These are phyloP conservation scores for Trissolcus basalis DNA, from an alignment of 1,140 invertebrate genomes.

Conservation along the genomic window DNA sequence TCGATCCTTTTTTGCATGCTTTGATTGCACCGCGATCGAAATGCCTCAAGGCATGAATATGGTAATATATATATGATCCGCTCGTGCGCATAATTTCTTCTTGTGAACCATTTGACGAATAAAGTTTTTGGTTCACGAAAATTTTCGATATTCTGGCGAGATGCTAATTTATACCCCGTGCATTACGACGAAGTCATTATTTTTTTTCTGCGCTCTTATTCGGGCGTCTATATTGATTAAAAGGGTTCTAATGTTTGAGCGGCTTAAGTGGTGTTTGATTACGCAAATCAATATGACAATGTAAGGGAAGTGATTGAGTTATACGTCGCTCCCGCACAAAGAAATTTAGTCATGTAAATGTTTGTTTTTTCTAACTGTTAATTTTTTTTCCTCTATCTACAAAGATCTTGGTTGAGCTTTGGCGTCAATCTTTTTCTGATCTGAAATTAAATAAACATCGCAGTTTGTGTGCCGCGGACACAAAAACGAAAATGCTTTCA, in stretches of 20 bases:
- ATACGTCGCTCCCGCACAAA: constrained; percentile 20
- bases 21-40: constrained; percentile 50
- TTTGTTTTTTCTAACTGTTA: constrained; percentile 19
- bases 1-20: constrained; percentile 43
- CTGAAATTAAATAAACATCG: too few species aligned
- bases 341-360: constrained; percentile 20
- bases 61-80: constrained; percentile 40
- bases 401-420: too few species aligned
- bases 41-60: constrained; percentile 54
- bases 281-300: constrained; percentile 50
- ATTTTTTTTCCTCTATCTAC: constrained; percentile 9
- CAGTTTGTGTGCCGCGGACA: too few species aligned
- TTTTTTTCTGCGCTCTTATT: constrained; percentile 3
- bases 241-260: constrained; percentile 36
- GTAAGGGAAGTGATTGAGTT: constrained; percentile 32
- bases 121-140: constrained; percentile 40
- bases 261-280: constrained; percentile 32
- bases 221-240: constrained; percentile 28
- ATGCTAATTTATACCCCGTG: constrained; percentile 48
- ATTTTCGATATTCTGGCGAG: constrained; percentile 40
- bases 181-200: constrained; percentile 24
- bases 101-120: constrained; percentile 48
- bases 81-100: constrained; percentile 45
- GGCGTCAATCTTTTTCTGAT: too few species aligned
- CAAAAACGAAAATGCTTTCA: too few species aligned